Conservation (phyloP, 2,888 invertebrate genomes). For the Argyra leucocephala region DNA sequence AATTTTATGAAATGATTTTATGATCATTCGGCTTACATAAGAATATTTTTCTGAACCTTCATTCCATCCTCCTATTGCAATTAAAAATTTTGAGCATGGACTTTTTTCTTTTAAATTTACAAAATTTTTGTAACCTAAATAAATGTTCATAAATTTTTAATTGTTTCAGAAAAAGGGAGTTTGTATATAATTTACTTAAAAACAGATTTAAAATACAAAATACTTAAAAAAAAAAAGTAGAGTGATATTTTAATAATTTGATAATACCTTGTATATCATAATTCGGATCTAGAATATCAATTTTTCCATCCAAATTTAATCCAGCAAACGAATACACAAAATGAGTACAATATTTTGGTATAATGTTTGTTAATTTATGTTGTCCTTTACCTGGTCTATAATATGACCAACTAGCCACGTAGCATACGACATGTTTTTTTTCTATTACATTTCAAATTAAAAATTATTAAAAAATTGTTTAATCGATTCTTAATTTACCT, state of each 20-base stretch:
- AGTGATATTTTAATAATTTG: not conserved
- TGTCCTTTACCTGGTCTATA: constrained; percentile 42
- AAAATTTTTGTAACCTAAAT: constrained; percentile 34
- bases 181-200: too few species aligned
- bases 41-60: constrained; percentile 45
- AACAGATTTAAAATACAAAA: not conserved
- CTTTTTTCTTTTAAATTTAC: constrained; percentile 40
- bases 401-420: constrained; percentile 46
- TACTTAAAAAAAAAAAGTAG: not conserved
- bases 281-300: constrained; percentile 41
- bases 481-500: not conserved
- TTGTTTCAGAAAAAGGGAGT: not conserved
- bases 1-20: not conserved
- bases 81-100: constrained; percentile 41
- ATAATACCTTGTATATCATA: constrained; percentile 35
- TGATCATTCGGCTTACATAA: constrained; percentile 29
- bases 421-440: constrained; percentile 40
- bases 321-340: constrained; percentile 48
- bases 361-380: constrained; percentile 42
- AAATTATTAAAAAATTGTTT: too few species aligned
- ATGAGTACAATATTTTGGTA: constrained; percentile 47
- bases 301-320: constrained; percentile 39
- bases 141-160: not conserved
- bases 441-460: not conserved
- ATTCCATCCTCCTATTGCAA: constrained; percentile 47